These are phyloP conservation scores for Calidris pygmaea DNA, from an alignment of 2,113 vertebrate species.

Conservation along the genomic window DNA sequence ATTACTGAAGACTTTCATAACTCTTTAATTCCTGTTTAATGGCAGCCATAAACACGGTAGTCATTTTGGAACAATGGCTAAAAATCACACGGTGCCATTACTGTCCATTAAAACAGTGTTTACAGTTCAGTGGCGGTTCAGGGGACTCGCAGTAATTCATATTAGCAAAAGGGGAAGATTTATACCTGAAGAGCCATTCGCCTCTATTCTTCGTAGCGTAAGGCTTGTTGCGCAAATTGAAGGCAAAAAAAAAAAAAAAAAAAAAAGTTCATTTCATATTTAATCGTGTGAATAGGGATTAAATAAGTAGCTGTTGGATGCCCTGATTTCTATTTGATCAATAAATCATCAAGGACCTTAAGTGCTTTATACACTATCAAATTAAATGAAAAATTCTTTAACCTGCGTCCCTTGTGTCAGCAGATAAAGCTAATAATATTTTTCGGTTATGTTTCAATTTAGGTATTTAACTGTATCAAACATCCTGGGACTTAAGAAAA, in stretches of 20 bases:
- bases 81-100: conserved; percentile 80
- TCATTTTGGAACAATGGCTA: conserved; percentile 81
- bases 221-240: conserved; percentile 54
- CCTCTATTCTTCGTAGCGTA: conserved; percentile 32
- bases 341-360: conserved; percentile 81
- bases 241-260: neutral
- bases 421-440: conserved; percentile 75
- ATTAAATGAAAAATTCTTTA: conserved; percentile 83
- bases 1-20: conserved; percentile 80
- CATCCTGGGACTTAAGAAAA: conserved; percentile 7
- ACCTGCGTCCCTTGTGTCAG: conserved; percentile 72
- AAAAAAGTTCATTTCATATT: conserved; percentile 65
- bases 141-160: conserved; percentile 67
- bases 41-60: conserved; percentile 77
- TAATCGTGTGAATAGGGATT: conserved; percentile 72
- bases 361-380: conserved; percentile 79
- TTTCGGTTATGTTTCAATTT: conserved; percentile 73
- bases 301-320: conserved; percentile 76
- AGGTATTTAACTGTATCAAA: conserved; percentile 59
- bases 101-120: conserved; percentile 81
- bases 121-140: conserved; percentile 79
- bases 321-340: conserved; percentile 80
- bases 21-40: conserved; percentile 81
- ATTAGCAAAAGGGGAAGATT: conserved; percentile 70
- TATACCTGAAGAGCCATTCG: conserved; percentile 54